Base-by-base conservation (phyloP, 37 sponge, comb jelly and placozoan species). In the Dysidea cf. avara region DNA sequence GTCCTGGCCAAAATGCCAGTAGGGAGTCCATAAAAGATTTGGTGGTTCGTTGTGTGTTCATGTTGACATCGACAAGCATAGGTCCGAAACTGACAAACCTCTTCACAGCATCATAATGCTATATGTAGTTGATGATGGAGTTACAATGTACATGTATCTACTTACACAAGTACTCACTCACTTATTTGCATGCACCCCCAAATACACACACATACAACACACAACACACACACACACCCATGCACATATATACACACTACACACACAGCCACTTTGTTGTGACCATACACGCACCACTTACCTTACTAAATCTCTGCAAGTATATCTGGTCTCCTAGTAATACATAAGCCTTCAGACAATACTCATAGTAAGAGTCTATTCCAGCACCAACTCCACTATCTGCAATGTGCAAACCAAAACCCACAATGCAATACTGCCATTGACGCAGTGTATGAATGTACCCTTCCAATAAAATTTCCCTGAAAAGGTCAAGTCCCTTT, bases 1-100 rank as follows among this genome's bases (percentile, higher is more conserved):
- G 88, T 18, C 99, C 99, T 0, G 99, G 99, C 99, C 99, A 97
- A 82, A 97, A 97, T 46, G 99, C 94, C 38, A 86, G 86, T 39
- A 97, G 73, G 12, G 99, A 84, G 71, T 97, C 99, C 86, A 91
- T 84, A 71, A 73, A 91, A 56, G 57, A 39, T 28, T 77, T 69
- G 16, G 74, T 72, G 46, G 71, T 60, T 29, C 77, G 60, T 21
- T 61, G 58, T 5, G 74, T 62, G 49, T 82, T 66, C 83, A 91
- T 84, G 74, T 76, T 81, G 18, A 94, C 92, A 51, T 88, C 87
- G 51, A 88, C 71, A 53, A 97, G 66, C 51, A 76, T 31, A 39
- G 85, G 81, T 18, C 90, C 87, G 20, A 54, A 80, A 54, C 80
- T 72, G 13, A 93, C 62, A 66, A 91, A 94, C 61, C 48, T 65